These are phyloP conservation scores for Lophotriccus pileatus DNA, from an alignment of 2,797 vertebrate genomes.

Conservation along the genomic window DNA sequence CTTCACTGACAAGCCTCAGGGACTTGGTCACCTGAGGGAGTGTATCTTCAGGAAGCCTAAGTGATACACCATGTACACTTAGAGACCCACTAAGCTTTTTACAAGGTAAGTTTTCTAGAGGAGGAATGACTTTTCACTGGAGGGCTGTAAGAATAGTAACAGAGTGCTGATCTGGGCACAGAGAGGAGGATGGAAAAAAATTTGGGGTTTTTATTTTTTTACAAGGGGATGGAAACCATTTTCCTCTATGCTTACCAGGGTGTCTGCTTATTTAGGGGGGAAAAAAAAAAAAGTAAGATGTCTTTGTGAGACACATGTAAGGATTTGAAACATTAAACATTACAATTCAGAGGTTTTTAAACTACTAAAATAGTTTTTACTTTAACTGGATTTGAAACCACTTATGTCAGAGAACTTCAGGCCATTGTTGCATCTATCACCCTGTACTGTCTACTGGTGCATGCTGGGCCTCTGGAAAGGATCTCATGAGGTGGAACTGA, in stretches of 20 bases:
- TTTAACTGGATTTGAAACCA: neutral
- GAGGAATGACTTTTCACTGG: neutral
- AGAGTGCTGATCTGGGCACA: neutral
- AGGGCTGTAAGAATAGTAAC: neutral
- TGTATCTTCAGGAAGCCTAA: neutral
- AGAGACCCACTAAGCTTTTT: neutral
- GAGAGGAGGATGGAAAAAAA: neutral
- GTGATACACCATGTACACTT: neutral
- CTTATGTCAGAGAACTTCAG: neutral
- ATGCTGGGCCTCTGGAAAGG: neutral
- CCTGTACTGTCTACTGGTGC: neutral
- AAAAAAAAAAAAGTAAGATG: neutral
- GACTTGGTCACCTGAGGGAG: neutral
- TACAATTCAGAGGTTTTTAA: neutral
- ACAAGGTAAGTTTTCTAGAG: neutral
- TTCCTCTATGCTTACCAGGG: neutral
- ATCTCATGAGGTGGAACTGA: neutral
- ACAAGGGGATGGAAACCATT: neutral
- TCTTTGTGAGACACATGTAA: neutral
- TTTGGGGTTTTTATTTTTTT: neutral
- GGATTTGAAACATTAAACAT: neutral
- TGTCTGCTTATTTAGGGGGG: neutral
- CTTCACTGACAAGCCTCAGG: accelerated
- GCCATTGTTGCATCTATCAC: neutral
- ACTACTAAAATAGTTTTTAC: neutral